Conservation (phyloP, 2,113 vertebrate genomes). For the Stegastes partitus region DNA sequence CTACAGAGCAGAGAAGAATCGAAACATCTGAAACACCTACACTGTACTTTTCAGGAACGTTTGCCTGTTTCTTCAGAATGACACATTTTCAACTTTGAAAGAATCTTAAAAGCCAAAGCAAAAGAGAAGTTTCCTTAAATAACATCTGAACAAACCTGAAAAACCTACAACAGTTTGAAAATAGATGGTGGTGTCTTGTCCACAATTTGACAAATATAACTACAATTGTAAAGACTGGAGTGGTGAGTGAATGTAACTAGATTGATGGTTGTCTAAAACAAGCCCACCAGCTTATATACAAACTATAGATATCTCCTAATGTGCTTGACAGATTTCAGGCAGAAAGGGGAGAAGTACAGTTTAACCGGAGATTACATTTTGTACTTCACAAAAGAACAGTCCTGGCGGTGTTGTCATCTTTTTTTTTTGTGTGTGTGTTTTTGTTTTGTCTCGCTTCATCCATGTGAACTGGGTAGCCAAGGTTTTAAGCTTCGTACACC, state of each 20-base stretch:
- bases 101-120: constrained; percentile 40
- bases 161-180: constrained; percentile 29
- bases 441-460: constrained; percentile 41
- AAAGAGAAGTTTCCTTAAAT: constrained; percentile 55
- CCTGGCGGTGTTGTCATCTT: constrained; percentile 36
- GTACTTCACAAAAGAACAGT: constrained; percentile 71
- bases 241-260: constrained; percentile 61
- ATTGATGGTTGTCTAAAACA: constrained; percentile 48
- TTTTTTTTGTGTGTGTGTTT: neutral
- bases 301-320: constrained; percentile 64
- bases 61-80: constrained; percentile 27
- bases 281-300: constrained; percentile 52
- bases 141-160: constrained; percentile 41
- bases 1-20: constrained; percentile 22
- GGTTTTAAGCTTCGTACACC: constrained; percentile 84
- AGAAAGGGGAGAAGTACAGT: constrained; percentile 53
- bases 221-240: constrained; percentile 63
- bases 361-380: constrained; percentile 58
- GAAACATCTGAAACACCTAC: constrained; percentile 20
- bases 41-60: constrained; percentile 26
- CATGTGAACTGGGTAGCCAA: constrained; percentile 16
- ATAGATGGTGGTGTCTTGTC: constrained; percentile 39
- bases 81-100: constrained; percentile 27
- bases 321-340: constrained; percentile 66
- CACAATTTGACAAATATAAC: constrained; percentile 49